Base-by-base conservation (phyloP, 2,888 invertebrate genomes). In the Ectropis crepuscularia region DNA sequence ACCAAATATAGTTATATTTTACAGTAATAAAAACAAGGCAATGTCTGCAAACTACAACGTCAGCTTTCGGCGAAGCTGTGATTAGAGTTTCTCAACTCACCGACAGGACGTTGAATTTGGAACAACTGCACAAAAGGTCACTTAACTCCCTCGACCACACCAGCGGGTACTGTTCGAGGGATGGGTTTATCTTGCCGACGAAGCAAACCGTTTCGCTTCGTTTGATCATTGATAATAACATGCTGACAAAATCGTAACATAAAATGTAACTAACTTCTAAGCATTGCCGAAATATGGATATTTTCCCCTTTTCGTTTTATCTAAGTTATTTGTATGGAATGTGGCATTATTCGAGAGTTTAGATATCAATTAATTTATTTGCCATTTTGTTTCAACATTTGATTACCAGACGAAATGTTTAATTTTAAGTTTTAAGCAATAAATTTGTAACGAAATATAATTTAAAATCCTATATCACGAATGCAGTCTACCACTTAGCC, bases 401-500 rank as follows among this genome's bases (percentile, higher is more conserved):
- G 61, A 64, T 59, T 59, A 36, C 46, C 5, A 53, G 59, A 53
- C 49, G 28, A 42, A 60, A 39, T 53, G n/a, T 71, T 63, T 38
- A 63, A 62, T 67, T 68, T 73, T 70, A 74, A 79, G 36, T 63
- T 75, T 78, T 82, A 80, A 78, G 78, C 80, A 74, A 79, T 78
- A 79, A 74, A 65, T 62, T 65, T 37, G 60, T 65, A 68, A 69
- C 66, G 70, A 75, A 75, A 75, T 76, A 77, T 72, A 72, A 74
- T 79, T 80, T 77, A 77, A 65, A 75, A 75, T 80, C 76, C 78
- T 74, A 79, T 85, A 86, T 87, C 87, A 85, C 86, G 78, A 74
- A 82, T 79, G 84, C 88, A 89, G 88, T 87, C 88, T 89, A 88
- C 82, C 78, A 77, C 81, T 80, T 81, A 85, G 82, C 82, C 78